Evolutionary conservation across 2,113 vertebrate genomes (phyloP), one percentile per base, ranked within the genome.

Genomic region (Zingel zingel): DNA sequence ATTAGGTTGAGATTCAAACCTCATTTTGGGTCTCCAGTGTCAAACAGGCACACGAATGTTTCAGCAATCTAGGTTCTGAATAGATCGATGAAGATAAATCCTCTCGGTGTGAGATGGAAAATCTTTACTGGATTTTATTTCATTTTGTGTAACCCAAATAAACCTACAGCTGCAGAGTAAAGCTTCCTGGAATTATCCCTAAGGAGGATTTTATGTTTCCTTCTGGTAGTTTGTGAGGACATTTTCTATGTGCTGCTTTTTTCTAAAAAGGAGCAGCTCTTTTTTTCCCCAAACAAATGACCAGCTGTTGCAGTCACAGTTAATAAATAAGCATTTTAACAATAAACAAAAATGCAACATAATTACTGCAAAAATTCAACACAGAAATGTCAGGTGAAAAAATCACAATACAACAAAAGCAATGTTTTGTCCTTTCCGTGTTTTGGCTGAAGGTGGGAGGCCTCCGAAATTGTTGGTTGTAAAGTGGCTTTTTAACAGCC

Each of bases 101-200:
- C 68, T 66, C 45, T 47, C 7, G 15, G 57, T 80, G 58, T 36
- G 53, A 21, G 63, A 36, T 10, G 48, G 66, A 76, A 71, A 75
- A 63, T 66, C 54, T 59, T 27, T 7, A 7, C 30, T 39, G 75
- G 16, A 59, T 81, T 88, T 66, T 47, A 67, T 84, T 53, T 78
- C 30, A 71, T 85, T 85, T 86, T 47, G 74, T 11, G 30, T 36
- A 82, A 78, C 39, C 47, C 71, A 80, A 85, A 83, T 71, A 77
- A 81, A 87, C 18, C 65, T 68, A 10, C 61, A 79, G 79, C 69
- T 81, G 73, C 66, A 54, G 51, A 82, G 67, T 48, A 67, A 76
- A 59, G 66, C 76, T 59, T 74, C 48, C 63, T 67, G 48, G 82
- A 89, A 84, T 74, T 2, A 77, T 86, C 63, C 73, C 76, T 57